Conservation (phyloP, 1,140 invertebrate genomes). For the Augochlora pura region DNA sequence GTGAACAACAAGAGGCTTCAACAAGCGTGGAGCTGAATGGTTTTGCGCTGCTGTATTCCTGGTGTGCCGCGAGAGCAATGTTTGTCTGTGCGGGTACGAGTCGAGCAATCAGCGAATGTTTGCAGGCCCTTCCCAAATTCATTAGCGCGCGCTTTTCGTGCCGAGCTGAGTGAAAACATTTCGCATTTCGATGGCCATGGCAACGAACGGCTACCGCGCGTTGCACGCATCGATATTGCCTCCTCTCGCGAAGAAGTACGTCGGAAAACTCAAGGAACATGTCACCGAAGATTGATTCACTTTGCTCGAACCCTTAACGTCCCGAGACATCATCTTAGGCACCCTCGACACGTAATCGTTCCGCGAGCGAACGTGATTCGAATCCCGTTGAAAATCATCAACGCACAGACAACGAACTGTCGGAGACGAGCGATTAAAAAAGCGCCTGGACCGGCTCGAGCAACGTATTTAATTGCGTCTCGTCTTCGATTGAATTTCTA, state of each 20-base stretch:
- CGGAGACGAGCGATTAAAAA: too few relatives aligned
- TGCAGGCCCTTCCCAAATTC: conserved; percentile 55
- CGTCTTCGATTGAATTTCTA: conserved; percentile 13
- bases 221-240: neutral
- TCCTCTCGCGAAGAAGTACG: neutral
- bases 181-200: conserved; percentile 9
- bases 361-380: too few relatives aligned
- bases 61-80: conserved; percentile 26
- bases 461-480: neutral
- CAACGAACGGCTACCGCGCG: neutral
- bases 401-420: too few relatives aligned
- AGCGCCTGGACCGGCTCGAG: too few relatives aligned
- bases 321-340: neutral
- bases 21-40: neutral
- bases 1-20: neutral
- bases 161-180: conserved; percentile 19
- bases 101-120: conserved; percentile 58
- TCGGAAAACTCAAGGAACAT: neutral
- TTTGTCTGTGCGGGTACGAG: conserved; percentile 48
- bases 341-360: neutral
- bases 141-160: conserved; percentile 57
- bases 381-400: too few relatives aligned
- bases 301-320: neutral
- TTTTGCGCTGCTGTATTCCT: conserved; percentile 26
- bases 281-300: neutral